Conservation (phyloP, 1,140 invertebrate genomes). For the Episyrphus balteatus region DNA sequence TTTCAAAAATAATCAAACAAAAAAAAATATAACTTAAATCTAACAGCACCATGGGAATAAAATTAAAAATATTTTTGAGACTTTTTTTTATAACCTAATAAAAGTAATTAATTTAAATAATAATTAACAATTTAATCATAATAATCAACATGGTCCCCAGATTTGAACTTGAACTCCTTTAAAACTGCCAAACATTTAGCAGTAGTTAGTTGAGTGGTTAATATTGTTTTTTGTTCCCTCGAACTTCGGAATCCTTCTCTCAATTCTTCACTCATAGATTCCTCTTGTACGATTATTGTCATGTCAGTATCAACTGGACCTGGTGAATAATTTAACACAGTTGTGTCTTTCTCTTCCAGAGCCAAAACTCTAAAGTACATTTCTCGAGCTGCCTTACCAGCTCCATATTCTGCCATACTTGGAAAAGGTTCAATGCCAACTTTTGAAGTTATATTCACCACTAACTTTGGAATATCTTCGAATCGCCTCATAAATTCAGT, state of each 20-base stretch:
- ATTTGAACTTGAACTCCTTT: slow-evolving; percentile 58
- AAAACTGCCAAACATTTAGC: slow-evolving; percentile 61
- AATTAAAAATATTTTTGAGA: too few relatives aligned
- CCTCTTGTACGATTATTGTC: slow-evolving; percentile 53
- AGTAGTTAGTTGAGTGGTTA: slow-evolving; percentile 68
- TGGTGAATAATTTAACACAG: slow-evolving; percentile 84
- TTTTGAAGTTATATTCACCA: slow-evolving; percentile 84
- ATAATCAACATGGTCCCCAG: slow-evolving; percentile 79
- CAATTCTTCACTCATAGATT: slow-evolving; percentile 47
- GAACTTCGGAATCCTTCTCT: slow-evolving; percentile 47
- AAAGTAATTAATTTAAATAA: background rate
- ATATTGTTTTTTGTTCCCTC: slow-evolving; percentile 47
- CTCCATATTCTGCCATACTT: slow-evolving; percentile 68
- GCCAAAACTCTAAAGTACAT: slow-evolving; percentile 84
- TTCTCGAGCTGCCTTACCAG: slow-evolving; percentile 82
- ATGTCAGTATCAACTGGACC: slow-evolving; percentile 89
- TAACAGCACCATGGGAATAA: background rate
- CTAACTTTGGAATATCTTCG: slow-evolving; percentile 39
- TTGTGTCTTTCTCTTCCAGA: slow-evolving; percentile 58
- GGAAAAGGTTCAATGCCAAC: slow-evolving; percentile 64
- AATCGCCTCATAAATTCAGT: slow-evolving; percentile 54
- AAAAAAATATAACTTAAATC: too few relatives aligned
- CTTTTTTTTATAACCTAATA: too few relatives aligned
- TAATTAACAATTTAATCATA: slow-evolving; percentile 46
- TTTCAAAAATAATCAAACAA: too few relatives aligned